Evolutionary conservation across 2,888 invertebrate species (phyloP), one percentile per base, ranked within the genome.

Genomic region (Amphiduros pacificus): DNA sequence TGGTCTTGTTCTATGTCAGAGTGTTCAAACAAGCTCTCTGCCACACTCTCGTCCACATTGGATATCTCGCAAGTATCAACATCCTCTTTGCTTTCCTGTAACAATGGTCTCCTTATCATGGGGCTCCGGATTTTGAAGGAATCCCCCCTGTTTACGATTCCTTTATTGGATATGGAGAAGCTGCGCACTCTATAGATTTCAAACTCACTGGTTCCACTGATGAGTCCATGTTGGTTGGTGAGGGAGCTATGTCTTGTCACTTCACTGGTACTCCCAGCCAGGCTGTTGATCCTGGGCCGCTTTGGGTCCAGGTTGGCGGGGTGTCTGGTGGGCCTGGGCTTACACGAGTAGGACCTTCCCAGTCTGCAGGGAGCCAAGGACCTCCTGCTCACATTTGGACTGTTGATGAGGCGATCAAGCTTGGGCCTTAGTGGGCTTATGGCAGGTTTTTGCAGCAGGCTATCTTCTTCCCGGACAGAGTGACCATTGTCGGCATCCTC

Each of bases 101-200:
- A 27, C 51, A 51, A 22, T 6, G 51, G 27, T 17, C 28, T n/a
- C 27, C 44, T 44, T 6, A 44, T 22, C 44, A 44, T 44, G n/a
- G 44, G 44, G 36, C 44, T 50, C 20, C 58, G 31, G 31, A 58
- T 92, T 74, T 93, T 91, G 67, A 96, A 87, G 17, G 94, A 94
- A 84, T 97, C 96, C 0, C 96, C 96, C 53, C 94, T 87, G 83
- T 94, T 94, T 66, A 95, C 89, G 57, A 94, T 90, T 20, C 94
- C 94, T 81, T 91, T 89, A 80, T 92, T 91, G 27, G 94, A 94
- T 74, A 94, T 94, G 76, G 92, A 92, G 84, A 96, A 96, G 83
- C 94, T 95, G 71, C 96, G 87, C 70, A 95, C 88, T 24, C 58
- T 29, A 51, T 58, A 58, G 22, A 69, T 64, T 31, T 53, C 55